phyloP scores from a whole-genome alignment of 1,140 invertebrate genomes.

The Babylonia areolata region DNA sequence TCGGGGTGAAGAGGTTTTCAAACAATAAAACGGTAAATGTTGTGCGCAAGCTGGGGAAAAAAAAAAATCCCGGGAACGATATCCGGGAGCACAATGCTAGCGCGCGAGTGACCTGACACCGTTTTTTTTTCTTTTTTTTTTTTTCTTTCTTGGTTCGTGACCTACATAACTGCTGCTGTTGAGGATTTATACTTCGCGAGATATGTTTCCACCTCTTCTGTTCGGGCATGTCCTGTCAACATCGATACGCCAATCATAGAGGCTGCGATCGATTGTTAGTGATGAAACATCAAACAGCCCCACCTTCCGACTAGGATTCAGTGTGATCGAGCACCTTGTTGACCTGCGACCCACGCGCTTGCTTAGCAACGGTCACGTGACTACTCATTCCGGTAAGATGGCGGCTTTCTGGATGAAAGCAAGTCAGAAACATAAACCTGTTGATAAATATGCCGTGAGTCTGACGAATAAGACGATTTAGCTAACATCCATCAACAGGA shows the following conservation, averaged over 20 bases:
- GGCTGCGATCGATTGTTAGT: not conserved
- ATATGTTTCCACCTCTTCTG: not conserved
- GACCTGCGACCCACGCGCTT: constrained; percentile 32
- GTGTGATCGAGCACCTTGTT: not conserved
- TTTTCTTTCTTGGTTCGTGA: not conserved
- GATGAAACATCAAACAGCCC: not conserved
- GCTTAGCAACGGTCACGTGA: constrained; percentile 56
- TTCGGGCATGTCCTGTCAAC: not conserved
- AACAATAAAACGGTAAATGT: no score
- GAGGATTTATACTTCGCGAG: not conserved
- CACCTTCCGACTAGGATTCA: not conserved
- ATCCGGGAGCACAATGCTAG: no score
- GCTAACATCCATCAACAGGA: not conserved
- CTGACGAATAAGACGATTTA: not conserved
- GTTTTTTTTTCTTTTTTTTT: no score
- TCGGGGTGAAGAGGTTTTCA: no score
- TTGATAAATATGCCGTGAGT: not conserved
- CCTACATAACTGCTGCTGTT: not conserved
- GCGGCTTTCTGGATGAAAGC: constrained; percentile 32
- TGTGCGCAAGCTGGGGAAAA: no score
- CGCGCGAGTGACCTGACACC: no score
- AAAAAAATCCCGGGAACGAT: no score
- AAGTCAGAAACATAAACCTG: not conserved
- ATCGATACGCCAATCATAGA: no score
- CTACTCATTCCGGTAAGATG: constrained; percentile 51